These are phyloP conservation scores for Alligator mississippiensis DNA, from an alignment of 2,113 vertebrate species.

Conservation along the genomic window DNA sequence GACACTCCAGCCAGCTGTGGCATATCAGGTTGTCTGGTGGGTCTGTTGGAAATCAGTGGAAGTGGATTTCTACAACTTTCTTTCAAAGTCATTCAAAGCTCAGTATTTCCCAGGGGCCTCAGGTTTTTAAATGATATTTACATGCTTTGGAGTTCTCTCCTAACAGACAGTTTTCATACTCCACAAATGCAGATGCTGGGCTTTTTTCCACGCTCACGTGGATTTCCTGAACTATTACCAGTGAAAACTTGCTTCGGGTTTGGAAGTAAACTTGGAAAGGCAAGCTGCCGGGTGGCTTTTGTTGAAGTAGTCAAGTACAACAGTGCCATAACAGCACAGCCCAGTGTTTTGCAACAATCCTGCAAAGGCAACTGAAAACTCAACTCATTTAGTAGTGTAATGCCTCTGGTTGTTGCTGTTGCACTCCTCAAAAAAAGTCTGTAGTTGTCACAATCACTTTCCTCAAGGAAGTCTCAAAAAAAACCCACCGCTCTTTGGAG, in stretches of 20 bases:
- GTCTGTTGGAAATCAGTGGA: rapidly evolving
- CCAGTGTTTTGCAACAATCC: not conserved
- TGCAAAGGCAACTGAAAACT: not conserved
- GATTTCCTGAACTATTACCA: not conserved
- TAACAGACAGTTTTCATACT: rapidly evolving
- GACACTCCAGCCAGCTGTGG: rapidly evolving
- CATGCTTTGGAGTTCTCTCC: not conserved
- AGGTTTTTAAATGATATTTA: not conserved
- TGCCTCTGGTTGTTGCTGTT: no score
- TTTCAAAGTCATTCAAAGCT: rapidly evolving
- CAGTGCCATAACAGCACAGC: rapidly evolving
- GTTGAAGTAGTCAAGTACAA: rapidly evolving
- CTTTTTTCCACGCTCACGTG: rapidly evolving
- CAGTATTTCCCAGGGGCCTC: not conserved
- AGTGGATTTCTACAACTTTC: not conserved
- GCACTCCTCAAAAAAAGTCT: no score
- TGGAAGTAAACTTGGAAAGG: not conserved
- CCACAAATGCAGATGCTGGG: rapidly evolving
- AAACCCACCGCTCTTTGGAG: rapidly evolving
- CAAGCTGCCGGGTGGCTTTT: rapidly evolving
- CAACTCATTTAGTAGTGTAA: not conserved
- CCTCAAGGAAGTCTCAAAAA: not conserved
- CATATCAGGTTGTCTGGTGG: rapidly evolving
- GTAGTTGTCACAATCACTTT: rapidly evolving
- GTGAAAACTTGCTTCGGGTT: not conserved